Evolutionary conservation across 2,113 vertebrate species (phyloP).

Genomic region (Ranitomeya imitator): DNA sequence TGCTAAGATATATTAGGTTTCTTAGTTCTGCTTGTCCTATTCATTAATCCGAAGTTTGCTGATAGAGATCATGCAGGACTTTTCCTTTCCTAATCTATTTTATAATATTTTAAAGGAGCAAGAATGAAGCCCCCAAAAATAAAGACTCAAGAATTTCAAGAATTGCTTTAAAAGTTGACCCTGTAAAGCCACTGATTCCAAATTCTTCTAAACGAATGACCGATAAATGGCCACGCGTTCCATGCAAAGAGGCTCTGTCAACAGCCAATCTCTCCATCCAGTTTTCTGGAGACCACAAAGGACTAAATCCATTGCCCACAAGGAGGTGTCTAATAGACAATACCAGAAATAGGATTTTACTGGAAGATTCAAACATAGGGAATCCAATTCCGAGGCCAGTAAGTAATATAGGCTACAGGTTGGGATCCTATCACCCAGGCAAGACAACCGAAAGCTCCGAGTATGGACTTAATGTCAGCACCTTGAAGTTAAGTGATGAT

Average conservation of each 20-base stretch:
- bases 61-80: no score
- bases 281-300: neutral
- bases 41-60: no score
- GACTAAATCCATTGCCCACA: neutral
- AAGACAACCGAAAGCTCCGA: neutral
- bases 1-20: no score
- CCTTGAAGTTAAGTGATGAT: neutral
- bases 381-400: neutral
- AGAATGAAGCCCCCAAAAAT: neutral
- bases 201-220: neutral
- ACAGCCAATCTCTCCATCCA: constrained; percentile 9
- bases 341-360: neutral
- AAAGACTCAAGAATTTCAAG: neutral
- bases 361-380: neutral
- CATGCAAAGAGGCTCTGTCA: neutral
- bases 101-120: neutral
- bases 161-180: neutral
- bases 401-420: constrained; percentile 2
- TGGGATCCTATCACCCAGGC: neutral
- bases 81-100: neutral
- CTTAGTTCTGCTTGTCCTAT: no score
- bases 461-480: constrained; percentile 11
- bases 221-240: neutral
- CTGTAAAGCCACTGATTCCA: neutral
- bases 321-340: neutral